phyloP scores from a whole-genome alignment of 2,797 vertebrate genomes.

The Sus cebifrons region DNA sequence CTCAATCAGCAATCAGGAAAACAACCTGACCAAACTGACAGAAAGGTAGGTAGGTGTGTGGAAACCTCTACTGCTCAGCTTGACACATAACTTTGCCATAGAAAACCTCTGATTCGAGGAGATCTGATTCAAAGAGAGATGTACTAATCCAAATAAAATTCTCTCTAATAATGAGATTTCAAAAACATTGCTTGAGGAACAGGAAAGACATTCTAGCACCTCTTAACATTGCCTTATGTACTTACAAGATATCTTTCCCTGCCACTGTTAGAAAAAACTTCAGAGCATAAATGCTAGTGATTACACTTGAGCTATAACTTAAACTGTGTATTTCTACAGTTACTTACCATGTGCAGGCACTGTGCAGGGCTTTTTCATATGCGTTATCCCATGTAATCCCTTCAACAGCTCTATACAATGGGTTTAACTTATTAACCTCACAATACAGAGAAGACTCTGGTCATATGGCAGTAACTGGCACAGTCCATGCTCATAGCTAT shows the following conservation, averaged over 20 bases:
- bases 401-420: neutral
- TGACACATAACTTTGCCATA: neutral
- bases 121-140: conserved; percentile 19
- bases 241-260: neutral
- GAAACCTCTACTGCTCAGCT: neutral
- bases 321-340: neutral
- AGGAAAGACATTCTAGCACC: neutral
- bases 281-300: neutral
- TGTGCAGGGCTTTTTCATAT: neutral
- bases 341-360: neutral
- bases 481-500: neutral
- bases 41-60: neutral
- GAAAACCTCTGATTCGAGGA: neutral
- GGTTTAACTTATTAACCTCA: neutral
- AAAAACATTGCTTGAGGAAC: neutral
- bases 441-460: neutral
- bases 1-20: conserved; percentile 32
- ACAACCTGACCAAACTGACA: neutral
- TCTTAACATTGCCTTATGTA: neutral
- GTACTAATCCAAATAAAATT: neutral
- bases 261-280: neutral
- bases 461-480: neutral
- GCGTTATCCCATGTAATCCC: neutral
- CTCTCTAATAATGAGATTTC: conserved; percentile 15
- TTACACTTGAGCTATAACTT: neutral